These are phyloP conservation scores for Drosophila ironensis DNA, from an alignment of 1,140 invertebrate genomes.

Conservation along the genomic window DNA sequence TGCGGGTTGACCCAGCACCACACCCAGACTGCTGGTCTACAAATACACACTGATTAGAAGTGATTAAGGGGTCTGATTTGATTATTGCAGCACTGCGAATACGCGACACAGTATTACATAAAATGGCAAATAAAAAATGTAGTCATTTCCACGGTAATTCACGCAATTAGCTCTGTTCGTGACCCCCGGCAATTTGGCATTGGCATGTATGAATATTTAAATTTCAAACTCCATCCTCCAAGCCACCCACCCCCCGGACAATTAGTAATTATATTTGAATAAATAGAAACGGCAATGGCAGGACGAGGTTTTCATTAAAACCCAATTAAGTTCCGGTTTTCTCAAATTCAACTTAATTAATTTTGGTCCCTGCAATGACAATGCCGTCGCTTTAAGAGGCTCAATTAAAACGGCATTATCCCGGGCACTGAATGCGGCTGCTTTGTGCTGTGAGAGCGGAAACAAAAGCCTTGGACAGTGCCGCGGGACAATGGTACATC, in stretches of 20 bases:
- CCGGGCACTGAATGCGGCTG: slow-evolving; percentile 31
- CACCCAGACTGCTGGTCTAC: slow-evolving; percentile 12
- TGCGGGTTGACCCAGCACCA: slow-evolving; percentile 1
- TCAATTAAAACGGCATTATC: slow-evolving; percentile 66
- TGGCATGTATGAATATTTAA: slow-evolving; percentile 16
- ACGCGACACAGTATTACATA: slow-evolving; percentile 9
- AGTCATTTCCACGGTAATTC: slow-evolving; percentile 15
- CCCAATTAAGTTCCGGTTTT: slow-evolving; percentile 34
- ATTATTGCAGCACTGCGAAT: slow-evolving; percentile 21
- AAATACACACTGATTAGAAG: slow-evolving; percentile 14
- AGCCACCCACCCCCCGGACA: no score
- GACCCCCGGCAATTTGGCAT: slow-evolving; percentile 16
- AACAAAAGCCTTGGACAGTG: slow-evolving; percentile 28
- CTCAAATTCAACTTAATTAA: slow-evolving; percentile 54
- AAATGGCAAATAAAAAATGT: not conserved
- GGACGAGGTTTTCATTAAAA: slow-evolving; percentile 12
- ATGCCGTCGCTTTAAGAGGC: slow-evolving; percentile 45
- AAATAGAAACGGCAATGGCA: slow-evolving; percentile 4
- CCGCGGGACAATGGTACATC: slow-evolving; percentile 32
- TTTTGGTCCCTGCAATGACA: slow-evolving; percentile 29
- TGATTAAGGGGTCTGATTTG: slow-evolving; percentile 21
- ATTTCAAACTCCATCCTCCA: slow-evolving; percentile 2
- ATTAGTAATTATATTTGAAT: slow-evolving; percentile 16
- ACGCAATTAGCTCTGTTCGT: slow-evolving; percentile 26
- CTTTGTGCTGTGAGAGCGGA: not conserved